Percentiles rank a stretch among this genome's conserved stretches.
Evolutionary conservation across 2,797 vertebrate genomes (phyloP).

Genomic region (Pipistrellus nathusii): DNA sequence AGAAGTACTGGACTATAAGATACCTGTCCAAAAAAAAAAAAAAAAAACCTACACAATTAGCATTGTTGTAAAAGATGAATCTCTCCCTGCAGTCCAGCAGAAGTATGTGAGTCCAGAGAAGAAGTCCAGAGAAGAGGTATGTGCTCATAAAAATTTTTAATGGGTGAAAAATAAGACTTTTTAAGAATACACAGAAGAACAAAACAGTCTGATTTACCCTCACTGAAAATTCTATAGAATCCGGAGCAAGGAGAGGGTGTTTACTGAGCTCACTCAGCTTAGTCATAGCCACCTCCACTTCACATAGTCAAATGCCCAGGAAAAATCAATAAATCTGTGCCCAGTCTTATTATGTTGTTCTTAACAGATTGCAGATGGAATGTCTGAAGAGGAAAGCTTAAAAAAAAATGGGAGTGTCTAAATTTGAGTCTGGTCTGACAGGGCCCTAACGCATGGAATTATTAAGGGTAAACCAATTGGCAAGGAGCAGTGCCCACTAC

Average conservation of each 20-base stretch:
- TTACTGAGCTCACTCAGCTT: background rate
- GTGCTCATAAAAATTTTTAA: slow-evolving; percentile 4
- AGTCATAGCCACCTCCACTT: slow-evolving; percentile 58
- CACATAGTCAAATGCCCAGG: slow-evolving; percentile 57
- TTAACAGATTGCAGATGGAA: slow-evolving; percentile 73
- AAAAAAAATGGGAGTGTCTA: background rate
- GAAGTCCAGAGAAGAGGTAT: background rate
- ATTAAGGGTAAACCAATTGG: slow-evolving; percentile 45
- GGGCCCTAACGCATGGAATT: background rate
- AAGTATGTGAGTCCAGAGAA: too few relatives aligned
- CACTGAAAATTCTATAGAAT: background rate
- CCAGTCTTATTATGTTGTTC: slow-evolving; percentile 45
- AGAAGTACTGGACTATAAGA: background rate
- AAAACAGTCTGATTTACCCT: slow-evolving; percentile 27
- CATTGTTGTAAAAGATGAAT: background rate
- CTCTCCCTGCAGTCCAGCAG: background rate
- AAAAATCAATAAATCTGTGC: slow-evolving; percentile 76
- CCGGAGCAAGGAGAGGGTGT: background rate
- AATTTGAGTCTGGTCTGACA: slow-evolving; percentile 39
- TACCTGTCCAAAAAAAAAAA: background rate
- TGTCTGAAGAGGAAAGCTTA: slow-evolving; percentile 56
- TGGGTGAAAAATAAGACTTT: slow-evolving; percentile 19
- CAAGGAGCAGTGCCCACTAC: slow-evolving; percentile 37
- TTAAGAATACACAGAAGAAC: slow-evolving; percentile 40
- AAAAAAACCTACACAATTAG: background rate